Percentiles rank a stretch among this genome's conserved stretches.
Evolutionary conservation across 2,888 invertebrate genomes (phyloP).

Genomic region (Melangyna quadrimaculata): DNA sequence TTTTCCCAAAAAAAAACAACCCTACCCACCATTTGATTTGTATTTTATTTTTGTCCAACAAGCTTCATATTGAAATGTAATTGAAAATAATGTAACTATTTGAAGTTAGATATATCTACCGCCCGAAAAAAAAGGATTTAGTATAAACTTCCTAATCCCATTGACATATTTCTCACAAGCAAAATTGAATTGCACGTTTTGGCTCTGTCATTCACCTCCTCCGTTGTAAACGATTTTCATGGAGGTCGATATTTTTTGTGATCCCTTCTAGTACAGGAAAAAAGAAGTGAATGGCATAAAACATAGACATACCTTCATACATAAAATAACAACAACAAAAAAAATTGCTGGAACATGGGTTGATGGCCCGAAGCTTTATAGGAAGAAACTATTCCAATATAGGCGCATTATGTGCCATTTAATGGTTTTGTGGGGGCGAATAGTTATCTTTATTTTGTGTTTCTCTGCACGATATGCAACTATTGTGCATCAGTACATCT

Average conservation of each 20-base stretch:
- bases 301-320: conserved; percentile 12
- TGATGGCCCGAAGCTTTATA: conserved; percentile 18
- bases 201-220: conserved; percentile 43
- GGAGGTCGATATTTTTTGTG: conserved; percentile 50
- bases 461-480: conserved; percentile 25
- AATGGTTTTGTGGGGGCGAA: conserved; percentile 10
- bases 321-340: not conserved
- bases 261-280: conserved; percentile 6
- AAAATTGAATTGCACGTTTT: conserved; percentile 33
- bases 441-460: not conserved
- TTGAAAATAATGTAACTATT: not conserved
- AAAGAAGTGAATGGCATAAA: conserved; percentile 57
- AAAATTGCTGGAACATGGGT: conserved; percentile 19
- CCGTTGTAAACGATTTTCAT: conserved; percentile 27
- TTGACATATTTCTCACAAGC: conserved; percentile 50
- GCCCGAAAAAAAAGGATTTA: not conserved
- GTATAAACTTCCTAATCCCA: conserved; percentile 18
- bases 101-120: too few species aligned
- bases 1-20: not conserved
- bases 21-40: not conserved
- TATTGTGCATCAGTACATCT: not conserved
- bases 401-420: not conserved
- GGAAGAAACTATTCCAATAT: not conserved
- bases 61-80: not conserved
- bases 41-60: not conserved